Percentiles rank a stretch among this genome's conserved stretches.
Evolutionary conservation across 2,888 invertebrate species (phyloP).

Genomic region (Coenonympha arcania): DNA sequence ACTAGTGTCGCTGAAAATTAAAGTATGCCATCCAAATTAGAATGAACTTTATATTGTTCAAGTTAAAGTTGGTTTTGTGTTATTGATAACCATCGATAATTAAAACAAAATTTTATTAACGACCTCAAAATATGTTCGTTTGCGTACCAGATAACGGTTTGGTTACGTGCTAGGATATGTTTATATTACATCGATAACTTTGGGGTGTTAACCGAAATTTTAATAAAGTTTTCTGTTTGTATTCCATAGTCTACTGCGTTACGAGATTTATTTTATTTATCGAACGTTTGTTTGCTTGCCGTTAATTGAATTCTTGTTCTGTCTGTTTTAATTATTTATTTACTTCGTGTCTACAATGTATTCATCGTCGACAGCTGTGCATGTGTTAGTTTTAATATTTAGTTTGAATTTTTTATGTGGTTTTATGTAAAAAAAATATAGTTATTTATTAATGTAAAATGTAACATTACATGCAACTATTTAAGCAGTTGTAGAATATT

Average conservation of each 20-base stretch:
- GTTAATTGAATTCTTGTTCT: background rate
- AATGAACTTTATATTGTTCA: background rate
- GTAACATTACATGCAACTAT: too few species aligned
- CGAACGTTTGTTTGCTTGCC: background rate
- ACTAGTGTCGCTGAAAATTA: slow-evolving; percentile 17
- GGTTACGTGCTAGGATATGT: slow-evolving; percentile 3
- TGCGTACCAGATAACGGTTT: slow-evolving; percentile 1
- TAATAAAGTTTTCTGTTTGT: slow-evolving; percentile 6
- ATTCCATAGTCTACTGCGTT: background rate
- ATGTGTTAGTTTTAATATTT: too few species aligned
- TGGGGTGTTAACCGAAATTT: slow-evolving; percentile 1
- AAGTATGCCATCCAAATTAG: background rate
- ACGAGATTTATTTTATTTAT: background rate
- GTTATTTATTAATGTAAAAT: too few species aligned
- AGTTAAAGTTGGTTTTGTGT: background rate
- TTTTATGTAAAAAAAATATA: too few species aligned
- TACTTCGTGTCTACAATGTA: too few species aligned
- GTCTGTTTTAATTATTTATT: background rate
- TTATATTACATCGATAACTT: slow-evolving; percentile 5
- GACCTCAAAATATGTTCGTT: slow-evolving; percentile 6
- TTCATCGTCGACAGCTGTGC: too few species aligned
- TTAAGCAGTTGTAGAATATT: too few species aligned
- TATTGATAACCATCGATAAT: background rate
- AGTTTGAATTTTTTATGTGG: too few species aligned
- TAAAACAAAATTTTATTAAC: slow-evolving; percentile 9